Evolutionary conservation across 2,797 vertebrate genomes (phyloP), one percentile per base, ranked within the genome.

Genomic region (Huso huso): DNA sequence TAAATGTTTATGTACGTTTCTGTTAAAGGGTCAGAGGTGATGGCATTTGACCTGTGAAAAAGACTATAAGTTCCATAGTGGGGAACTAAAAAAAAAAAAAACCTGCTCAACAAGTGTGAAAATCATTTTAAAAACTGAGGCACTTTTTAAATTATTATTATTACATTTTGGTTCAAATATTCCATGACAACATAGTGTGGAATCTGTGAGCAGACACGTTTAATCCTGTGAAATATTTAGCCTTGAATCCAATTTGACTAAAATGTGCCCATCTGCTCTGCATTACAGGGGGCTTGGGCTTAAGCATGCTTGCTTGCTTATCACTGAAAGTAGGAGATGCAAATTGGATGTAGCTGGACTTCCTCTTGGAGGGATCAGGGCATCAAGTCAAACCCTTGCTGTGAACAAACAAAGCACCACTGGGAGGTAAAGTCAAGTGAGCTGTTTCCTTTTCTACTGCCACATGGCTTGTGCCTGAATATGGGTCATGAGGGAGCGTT

Each of bases 181-280:
- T 37, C 23, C 23, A 37, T 37, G 23, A 37, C 2, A 37, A 37
- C 4, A 37, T 3, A 37, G 23, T 37, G 23, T 37, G 23, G 23
- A 37, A 37, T 37, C 23, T 37, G 23, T 37, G 23, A 37, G 2
- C 23, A 37, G 23, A 37, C 23, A 37, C 23, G 23, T 37, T 37
- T 37, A 37, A 37, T 37, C 23, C 23, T 37, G 23, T 37, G 23
- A 37, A 37, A 10, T n/a, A 64, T 63, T 67, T 66, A 69, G 74
- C 81, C 81, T 73, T 70, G 75, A 84, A 89, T 87, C 80, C 84
- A 85, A 89, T 92, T 86, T 86, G 87, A 84, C 83, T 85, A 83
- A 91, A 89, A 83, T 83, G 79, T 81, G 82, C 74, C 91, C 92
- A 93, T 93, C 91, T 93, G 92, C 86, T 91, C 82, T 78, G 77